phyloP scores from a whole-genome alignment of 2,888 invertebrate species.

The Nymphalis polychloros region DNA sequence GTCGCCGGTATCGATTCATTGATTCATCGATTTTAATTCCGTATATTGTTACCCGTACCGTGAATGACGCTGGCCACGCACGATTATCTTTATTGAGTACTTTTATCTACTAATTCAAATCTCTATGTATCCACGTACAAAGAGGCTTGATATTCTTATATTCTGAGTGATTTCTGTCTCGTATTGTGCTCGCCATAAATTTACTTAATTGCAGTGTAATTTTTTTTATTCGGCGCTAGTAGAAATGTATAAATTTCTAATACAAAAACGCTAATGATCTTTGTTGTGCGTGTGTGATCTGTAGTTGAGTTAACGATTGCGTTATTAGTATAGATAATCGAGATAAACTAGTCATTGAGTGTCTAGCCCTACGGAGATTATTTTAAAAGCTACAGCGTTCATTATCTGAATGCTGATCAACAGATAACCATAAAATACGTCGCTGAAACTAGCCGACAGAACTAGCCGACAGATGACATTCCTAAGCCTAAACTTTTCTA shows the following conservation, averaged over 20 bases:
- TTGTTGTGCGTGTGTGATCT: no score
- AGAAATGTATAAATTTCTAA: no score
- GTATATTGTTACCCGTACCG: conserved; percentile 20
- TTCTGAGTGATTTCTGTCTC: no score
- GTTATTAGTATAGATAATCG: neutral
- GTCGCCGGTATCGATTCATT: conserved; percentile 33
- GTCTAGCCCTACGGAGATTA: neutral
- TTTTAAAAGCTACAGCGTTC: neutral
- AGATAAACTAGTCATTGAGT: neutral
- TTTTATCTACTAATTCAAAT: neutral
- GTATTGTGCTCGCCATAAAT: no score
- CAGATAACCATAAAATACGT: neutral
- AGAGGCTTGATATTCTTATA: no score
- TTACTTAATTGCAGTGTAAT: no score
- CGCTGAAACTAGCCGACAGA: no score
- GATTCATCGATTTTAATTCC: conserved; percentile 34
- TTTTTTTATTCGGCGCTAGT: no score
- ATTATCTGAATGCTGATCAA: neutral
- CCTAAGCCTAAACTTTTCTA: no score
- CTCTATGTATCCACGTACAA: no score
- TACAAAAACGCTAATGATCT: no score
- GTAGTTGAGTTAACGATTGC: neutral
- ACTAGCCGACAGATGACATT: no score
- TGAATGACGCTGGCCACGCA: conserved; percentile 33
- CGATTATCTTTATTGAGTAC: neutral